phyloP scores from a whole-genome alignment of 2,113 vertebrate genomes.

The Rhadina sibilatrix region DNA sequence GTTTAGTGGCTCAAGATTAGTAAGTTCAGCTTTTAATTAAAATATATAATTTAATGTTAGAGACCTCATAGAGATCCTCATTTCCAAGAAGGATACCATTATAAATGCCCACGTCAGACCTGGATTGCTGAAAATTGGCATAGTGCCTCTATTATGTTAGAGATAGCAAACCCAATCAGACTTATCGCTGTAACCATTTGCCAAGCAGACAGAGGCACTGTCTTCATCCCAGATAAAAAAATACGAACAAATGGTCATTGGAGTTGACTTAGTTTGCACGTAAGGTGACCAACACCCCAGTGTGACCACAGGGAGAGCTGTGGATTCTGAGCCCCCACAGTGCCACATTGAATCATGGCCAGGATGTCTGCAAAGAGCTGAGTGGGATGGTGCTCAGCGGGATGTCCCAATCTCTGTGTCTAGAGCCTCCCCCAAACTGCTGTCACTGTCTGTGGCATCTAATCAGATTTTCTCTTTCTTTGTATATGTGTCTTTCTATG shows the following conservation, averaged over 20 bases:
- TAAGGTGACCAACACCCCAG: background rate
- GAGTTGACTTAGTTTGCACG: background rate
- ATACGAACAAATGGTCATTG: accelerated
- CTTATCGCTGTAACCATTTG: background rate
- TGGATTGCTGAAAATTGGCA: conserved; percentile 52
- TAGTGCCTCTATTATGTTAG: background rate
- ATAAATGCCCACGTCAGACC: background rate
- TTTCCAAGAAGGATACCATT: background rate
- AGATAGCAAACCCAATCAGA: conserved; percentile 40
- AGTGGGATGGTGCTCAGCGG: background rate
- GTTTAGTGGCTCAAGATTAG: background rate
- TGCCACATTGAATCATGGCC: background rate
- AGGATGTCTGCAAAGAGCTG: background rate
- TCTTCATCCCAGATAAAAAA: background rate
- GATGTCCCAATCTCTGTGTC: background rate
- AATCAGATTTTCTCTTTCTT: background rate
- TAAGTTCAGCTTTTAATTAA: conserved; percentile 59
- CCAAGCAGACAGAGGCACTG: background rate
- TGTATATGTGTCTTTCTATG: background rate
- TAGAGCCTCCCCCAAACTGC: background rate
- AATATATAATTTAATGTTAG: conserved; percentile 45
- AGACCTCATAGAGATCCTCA: too few species aligned
- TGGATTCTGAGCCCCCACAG: background rate
- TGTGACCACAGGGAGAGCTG: background rate
- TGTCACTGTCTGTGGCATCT: background rate